phyloP scores from a whole-genome alignment of 2,888 invertebrate species.

The Rosalia funebris region DNA sequence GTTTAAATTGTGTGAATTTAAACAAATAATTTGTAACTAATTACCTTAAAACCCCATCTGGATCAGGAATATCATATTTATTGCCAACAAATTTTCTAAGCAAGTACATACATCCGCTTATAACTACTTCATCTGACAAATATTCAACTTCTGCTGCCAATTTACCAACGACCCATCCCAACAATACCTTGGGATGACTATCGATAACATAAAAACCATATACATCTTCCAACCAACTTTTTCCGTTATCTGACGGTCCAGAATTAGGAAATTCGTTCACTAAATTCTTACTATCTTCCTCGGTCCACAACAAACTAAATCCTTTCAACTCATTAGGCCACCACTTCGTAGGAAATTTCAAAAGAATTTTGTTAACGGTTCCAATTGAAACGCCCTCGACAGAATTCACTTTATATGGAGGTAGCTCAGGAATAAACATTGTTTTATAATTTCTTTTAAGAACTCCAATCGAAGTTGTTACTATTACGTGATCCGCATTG shows the following conservation, averaged over 20 bases:
- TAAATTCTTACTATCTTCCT: slow-evolving; percentile 62
- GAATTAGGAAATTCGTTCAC: slow-evolving; percentile 50
- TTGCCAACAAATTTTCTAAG: slow-evolving; percentile 68
- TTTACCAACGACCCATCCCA: slow-evolving; percentile 77
- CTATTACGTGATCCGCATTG: slow-evolving; percentile 72
- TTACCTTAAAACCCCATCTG: slow-evolving; percentile 58
- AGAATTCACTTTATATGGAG: slow-evolving; percentile 66
- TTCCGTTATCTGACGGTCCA: slow-evolving; percentile 45
- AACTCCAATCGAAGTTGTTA: slow-evolving; percentile 77
- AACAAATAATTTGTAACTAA: background rate
- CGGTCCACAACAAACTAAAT: slow-evolving; percentile 70
- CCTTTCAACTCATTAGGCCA: slow-evolving; percentile 70
- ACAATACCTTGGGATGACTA: slow-evolving; percentile 71
- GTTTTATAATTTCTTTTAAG: slow-evolving; percentile 68
- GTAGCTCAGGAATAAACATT: slow-evolving; percentile 69
- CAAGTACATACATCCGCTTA: slow-evolving; percentile 65
- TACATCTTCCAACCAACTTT: slow-evolving; percentile 73
- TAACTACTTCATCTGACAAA: slow-evolving; percentile 67
- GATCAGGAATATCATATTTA: slow-evolving; percentile 65
- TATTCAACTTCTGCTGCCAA: slow-evolving; percentile 72
- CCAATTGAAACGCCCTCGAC: slow-evolving; percentile 73
- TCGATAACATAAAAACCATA: slow-evolving; percentile 75
- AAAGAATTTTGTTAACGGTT: slow-evolving; percentile 73
- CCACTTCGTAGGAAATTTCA: slow-evolving; percentile 73
- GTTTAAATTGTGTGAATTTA: too few relatives aligned